Conservation (phyloP, 2,888 invertebrate genomes). For the Coelopa pilipes region DNA sequence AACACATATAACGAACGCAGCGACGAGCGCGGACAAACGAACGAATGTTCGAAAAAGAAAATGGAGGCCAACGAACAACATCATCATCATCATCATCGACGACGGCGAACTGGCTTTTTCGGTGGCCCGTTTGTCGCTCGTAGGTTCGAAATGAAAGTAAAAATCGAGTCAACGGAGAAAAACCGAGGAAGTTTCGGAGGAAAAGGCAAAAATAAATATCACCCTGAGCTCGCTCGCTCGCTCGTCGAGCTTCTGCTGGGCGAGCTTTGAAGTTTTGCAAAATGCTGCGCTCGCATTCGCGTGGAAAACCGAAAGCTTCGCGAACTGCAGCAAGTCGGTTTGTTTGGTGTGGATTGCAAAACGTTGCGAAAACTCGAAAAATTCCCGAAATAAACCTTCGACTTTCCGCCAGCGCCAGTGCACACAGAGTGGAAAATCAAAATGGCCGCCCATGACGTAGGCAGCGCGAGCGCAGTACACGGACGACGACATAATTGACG, state of each 20-base stretch:
- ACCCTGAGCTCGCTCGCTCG: too few species aligned
- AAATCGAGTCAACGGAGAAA: not conserved
- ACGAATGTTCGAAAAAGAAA: conserved; percentile 31
- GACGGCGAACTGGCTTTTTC: too few species aligned
- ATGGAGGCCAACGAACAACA: conserved; percentile 25
- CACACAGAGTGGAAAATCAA: conserved; percentile 31
- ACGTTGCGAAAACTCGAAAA: not conserved
- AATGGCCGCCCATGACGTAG: conserved; percentile 34
- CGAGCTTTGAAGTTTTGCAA: conserved; percentile 6
- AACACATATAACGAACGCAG: not conserved
- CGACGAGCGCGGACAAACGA: not conserved
- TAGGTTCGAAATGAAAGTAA: too few species aligned
- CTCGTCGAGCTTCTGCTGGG: too few species aligned
- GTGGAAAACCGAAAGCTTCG: too few species aligned
- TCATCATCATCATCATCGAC: not conserved
- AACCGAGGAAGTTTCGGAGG: not conserved
- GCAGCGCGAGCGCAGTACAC: conserved; percentile 4
- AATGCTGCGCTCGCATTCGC: not conserved
- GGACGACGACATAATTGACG: not conserved
- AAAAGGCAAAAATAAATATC: not conserved
- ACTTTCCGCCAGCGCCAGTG: not conserved
- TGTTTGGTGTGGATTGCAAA: not conserved
- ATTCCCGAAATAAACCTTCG: too few species aligned
- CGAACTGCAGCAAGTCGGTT: not conserved
- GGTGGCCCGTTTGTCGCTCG: too few species aligned